Percentiles rank a stretch among this genome's conserved stretches.
Evolutionary conservation across 2,888 invertebrate genomes (phyloP).

Genomic region (Tetragonula carbonaria): DNA sequence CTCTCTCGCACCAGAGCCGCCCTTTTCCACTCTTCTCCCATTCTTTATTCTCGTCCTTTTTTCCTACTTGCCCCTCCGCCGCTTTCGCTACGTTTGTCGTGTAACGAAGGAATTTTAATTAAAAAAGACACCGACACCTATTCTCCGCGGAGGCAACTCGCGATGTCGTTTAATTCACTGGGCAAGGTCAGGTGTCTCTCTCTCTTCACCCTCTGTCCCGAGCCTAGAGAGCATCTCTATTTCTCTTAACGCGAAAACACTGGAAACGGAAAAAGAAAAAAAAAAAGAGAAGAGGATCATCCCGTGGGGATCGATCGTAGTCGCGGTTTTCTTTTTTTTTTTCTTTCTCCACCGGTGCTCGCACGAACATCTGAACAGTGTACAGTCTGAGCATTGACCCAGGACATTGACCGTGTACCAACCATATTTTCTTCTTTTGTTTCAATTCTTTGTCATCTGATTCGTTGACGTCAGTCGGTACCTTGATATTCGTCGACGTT

Average conservation of each 20-base stretch:
- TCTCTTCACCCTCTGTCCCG: slow-evolving; percentile 8
- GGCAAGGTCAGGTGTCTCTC: slow-evolving; percentile 47
- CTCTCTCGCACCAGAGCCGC: neutral
- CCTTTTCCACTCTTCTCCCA: neutral
- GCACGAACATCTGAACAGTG: neutral
- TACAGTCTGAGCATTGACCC: slow-evolving; percentile 42
- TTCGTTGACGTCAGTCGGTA: no score
- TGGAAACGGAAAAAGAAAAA: neutral
- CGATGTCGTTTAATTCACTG: slow-evolving; percentile 51
- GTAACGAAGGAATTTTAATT: slow-evolving; percentile 62
- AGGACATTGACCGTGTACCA: slow-evolving; percentile 47
- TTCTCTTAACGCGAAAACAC: neutral
- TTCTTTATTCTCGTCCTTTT: slow-evolving; percentile 2
- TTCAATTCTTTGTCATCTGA: neutral
- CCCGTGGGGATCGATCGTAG: slow-evolving; percentile 6
- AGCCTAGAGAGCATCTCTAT: neutral
- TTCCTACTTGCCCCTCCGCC: neutral
- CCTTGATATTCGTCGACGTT: no score
- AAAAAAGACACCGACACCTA: slow-evolving; percentile 54
- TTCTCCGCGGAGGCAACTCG: slow-evolving; percentile 37
- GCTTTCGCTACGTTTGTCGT: neutral
- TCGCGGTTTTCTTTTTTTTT: neutral
- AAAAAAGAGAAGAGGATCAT: neutral
- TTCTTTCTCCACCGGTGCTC: neutral
- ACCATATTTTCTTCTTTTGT: neutral